phyloP scores from a whole-genome alignment of 2,113 vertebrate species.

The Hippolais icterina region DNA sequence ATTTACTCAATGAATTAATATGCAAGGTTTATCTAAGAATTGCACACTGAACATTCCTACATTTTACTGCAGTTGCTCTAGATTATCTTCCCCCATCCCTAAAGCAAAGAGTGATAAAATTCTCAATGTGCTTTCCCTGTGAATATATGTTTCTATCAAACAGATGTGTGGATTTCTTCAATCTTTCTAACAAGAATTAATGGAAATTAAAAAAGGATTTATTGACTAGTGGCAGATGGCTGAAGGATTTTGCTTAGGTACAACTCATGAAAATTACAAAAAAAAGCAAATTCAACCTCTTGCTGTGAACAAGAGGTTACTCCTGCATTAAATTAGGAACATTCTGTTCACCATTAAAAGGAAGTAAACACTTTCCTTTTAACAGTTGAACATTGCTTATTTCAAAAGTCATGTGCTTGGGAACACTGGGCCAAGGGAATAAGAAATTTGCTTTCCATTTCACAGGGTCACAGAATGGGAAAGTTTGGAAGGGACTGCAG shows the following conservation, averaged over 20 bases:
- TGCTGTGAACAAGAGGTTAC: slow-evolving; percentile 37
- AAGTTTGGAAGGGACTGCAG: background rate
- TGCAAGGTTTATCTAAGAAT: background rate
- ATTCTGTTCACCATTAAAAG: background rate
- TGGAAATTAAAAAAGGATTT: slow-evolving; percentile 65
- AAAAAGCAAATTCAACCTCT: slow-evolving; percentile 29
- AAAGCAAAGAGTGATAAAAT: background rate
- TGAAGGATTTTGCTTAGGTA: slow-evolving; percentile 46
- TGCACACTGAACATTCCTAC: background rate
- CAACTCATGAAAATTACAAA: slow-evolving; percentile 37
- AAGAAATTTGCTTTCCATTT: background rate
- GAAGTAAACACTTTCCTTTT: background rate
- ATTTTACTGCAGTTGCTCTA: background rate
- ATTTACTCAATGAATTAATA: background rate
- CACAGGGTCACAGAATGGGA: background rate
- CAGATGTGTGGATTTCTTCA: slow-evolving; percentile 45
- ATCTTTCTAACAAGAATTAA: slow-evolving; percentile 60
- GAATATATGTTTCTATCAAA: background rate
- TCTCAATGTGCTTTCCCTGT: background rate
- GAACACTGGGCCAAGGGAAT: background rate
- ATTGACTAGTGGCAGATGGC: slow-evolving; percentile 43
- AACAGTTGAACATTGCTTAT: background rate
- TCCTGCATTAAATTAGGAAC: background rate
- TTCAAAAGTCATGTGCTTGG: background rate
- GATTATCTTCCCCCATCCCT: background rate